Conservation (phyloP, 1,140 invertebrate species). For the Cydia amplana region DNA sequence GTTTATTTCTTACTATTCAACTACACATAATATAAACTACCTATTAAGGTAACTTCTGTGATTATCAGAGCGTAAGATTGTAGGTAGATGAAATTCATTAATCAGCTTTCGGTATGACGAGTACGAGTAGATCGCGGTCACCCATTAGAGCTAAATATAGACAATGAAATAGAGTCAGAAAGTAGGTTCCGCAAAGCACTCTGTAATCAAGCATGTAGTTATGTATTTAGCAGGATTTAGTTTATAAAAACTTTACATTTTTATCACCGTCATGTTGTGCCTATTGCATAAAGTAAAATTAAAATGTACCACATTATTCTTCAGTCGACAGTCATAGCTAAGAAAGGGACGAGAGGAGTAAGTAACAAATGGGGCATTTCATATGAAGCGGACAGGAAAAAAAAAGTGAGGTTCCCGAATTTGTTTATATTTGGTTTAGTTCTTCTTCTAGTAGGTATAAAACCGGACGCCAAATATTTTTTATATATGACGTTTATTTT, state of each 20-base stretch:
- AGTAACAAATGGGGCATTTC: too few relatives aligned
- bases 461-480: too few relatives aligned
- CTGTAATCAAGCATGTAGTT: background rate
- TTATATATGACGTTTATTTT: too few relatives aligned
- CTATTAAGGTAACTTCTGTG: background rate
- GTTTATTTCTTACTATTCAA: slow-evolving; percentile 24
- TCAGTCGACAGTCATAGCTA: slow-evolving; percentile 57
- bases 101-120: background rate
- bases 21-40: background rate
- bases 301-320: slow-evolving; percentile 44
- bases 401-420: too few relatives aligned
- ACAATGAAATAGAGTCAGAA: slow-evolving; percentile 13
- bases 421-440: too few relatives aligned
- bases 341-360: slow-evolving; percentile 61
- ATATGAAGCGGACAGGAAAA: too few relatives aligned
- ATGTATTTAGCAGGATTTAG: background rate
- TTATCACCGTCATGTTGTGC: background rate
- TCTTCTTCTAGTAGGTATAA: too few relatives aligned
- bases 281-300: background rate
- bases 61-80: background rate
- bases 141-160: background rate
- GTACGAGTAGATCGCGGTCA: background rate
- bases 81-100: background rate
- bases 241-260: background rate
- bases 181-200: slow-evolving; percentile 20